Conservation (phyloP, 1,140 invertebrate species). For the Charaxes varanes region DNA sequence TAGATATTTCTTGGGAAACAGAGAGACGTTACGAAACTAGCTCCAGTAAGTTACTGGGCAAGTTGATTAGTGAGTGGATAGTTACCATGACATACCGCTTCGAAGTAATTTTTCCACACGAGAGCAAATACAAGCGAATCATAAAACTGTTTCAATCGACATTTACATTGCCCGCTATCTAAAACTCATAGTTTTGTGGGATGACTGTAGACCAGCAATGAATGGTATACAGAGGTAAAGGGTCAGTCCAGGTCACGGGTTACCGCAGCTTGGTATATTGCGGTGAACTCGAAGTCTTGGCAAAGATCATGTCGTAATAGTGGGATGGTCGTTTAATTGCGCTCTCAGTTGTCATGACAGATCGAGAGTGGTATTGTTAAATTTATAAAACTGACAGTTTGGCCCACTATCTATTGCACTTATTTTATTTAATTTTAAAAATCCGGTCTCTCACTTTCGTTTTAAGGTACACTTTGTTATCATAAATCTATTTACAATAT, state of each 20-base stretch:
- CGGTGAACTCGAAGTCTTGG: conserved; percentile 25
- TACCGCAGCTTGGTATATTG: conserved; percentile 19
- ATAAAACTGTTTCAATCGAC: conserved; percentile 7
- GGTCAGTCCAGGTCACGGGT: conserved; percentile 25
- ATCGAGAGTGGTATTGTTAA: too few relatives aligned
- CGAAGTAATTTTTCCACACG: conserved; percentile 36
- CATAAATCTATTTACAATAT: too few relatives aligned
- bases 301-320: conserved; percentile 34
- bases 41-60: conserved; percentile 26
- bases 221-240: conserved; percentile 19
- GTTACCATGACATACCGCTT: conserved; percentile 46
- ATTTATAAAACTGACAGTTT: too few relatives aligned
- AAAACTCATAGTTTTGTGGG: neutral
- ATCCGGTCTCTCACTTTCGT: too few relatives aligned
- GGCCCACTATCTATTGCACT: too few relatives aligned
- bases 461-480: too few relatives aligned
- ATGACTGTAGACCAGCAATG: conserved; percentile 15
- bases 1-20: neutral
- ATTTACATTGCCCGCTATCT: conserved; percentile 23
- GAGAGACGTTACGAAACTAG: conserved; percentile 33
- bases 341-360: conserved; percentile 35
- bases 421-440: too few relatives aligned
- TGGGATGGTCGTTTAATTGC: conserved; percentile 45
- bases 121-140: conserved; percentile 3
- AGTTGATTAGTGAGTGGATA: conserved; percentile 33